Base-by-base conservation (phyloP, 2,797 vertebrate genomes). In the Distichodus sexfasciatus region DNA sequence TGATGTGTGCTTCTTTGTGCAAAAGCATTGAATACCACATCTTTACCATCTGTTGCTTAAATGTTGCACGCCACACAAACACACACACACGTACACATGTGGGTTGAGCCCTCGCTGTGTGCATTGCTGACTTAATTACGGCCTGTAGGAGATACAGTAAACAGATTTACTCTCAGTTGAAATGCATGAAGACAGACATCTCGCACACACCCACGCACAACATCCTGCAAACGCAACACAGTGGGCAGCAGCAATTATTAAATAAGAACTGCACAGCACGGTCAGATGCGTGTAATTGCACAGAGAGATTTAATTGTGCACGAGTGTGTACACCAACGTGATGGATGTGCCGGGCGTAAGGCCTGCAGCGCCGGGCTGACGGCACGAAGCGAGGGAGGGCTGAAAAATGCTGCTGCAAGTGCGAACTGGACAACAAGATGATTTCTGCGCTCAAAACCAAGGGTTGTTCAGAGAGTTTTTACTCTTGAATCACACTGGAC, bases 151-250 rank as follows among this genome's bases (percentile, higher is more conserved):
- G 38, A 53, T 59, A 46, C 48, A 48, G 62, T 53, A 69, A 69
- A 75, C 71, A 80, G 71, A 84, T 69, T 76, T 72, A 43, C 53
- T 81, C 72, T 77, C 73, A 73, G 81, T 75, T 78, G 70, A 70
- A 75, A 80, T 74, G 74, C 54, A 73, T 64, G 78, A 64, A 73
- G 78, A 76, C 50, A 59, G 80, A 77, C 46, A 62, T 31, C 66
- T 47, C 76, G 60, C 68, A 72, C 63, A 57, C 60, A 79, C 72
- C 80, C 75, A 75, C 71, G 33, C 61, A 65, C 72, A 60, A 24
- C 47, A 65, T 69, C 69, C 74, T n/a, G 15, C 14, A 60, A 17
- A 60, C n/a, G 24, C 35, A 17, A 33, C 4, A 38, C 15, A 29
- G 19, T 6, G 5, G 23, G 31, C 24, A 28, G 7, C 50, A 53